These are phyloP conservation scores for Chorisops tibialis DNA, from an alignment of 2,888 invertebrate genomes.

Conservation along the genomic window DNA sequence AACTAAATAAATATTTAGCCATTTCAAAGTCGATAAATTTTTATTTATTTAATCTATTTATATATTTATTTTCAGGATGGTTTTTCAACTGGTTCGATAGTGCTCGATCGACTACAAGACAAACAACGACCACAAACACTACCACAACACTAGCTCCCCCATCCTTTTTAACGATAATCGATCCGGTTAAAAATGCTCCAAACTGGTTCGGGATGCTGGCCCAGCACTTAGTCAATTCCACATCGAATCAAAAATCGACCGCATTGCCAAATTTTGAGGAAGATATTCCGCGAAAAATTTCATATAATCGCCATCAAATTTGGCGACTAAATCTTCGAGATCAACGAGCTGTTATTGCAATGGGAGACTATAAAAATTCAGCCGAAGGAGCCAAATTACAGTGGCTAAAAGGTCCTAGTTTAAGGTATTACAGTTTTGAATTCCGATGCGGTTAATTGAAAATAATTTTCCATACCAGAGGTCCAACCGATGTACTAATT, in stretches of 20 bases:
- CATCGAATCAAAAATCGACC: conserved; percentile 39
- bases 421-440: conserved; percentile 45
- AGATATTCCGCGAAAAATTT: conserved; percentile 37
- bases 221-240: conserved; percentile 48
- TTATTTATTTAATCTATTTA: no score
- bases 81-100: conserved; percentile 55
- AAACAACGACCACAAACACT: conserved; percentile 43
- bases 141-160: conserved; percentile 45
- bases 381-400: conserved; percentile 56
- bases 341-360: conserved; percentile 49
- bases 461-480: conserved; percentile 37
- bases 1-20: no score
- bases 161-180: conserved; percentile 46
- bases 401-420: conserved; percentile 60
- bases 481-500: conserved; percentile 68
- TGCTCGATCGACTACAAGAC: conserved; percentile 32
- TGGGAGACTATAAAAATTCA: conserved; percentile 52
- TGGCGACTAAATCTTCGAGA: conserved; percentile 53
- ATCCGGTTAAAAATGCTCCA: conserved; percentile 48
- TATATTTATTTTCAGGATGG: conserved; percentile 52
- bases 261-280: conserved; percentile 35
- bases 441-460: background rate
- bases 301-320: conserved; percentile 55
- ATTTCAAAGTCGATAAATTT: no score
- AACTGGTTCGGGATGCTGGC: conserved; percentile 51